Base-by-base conservation (phyloP, 1,140 invertebrate species). In the Asbolus verrucosus region DNA sequence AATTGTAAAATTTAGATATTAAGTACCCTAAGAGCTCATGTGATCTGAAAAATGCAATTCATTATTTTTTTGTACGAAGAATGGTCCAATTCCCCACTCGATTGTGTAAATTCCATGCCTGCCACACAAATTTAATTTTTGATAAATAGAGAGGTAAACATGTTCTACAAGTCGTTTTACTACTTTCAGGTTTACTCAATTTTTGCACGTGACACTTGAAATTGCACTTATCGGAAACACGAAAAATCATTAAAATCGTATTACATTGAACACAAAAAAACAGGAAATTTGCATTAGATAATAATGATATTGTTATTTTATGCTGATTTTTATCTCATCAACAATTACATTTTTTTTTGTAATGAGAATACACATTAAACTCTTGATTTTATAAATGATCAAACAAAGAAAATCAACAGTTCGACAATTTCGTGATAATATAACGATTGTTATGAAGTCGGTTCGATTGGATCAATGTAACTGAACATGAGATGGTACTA, bases 401-500 rank as follows among this genome's bases (percentile, higher is more conserved):
- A 5, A 46, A 19, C 8, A 18, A 18, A 6, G 1, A 2, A 11
- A 6, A 4, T 15, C 39, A 41, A 15, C 16, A 15, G 16, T 11
- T 6, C 1, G 16, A 46, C 8, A 14, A 41, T 14, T 41, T 41
- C 16, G 9, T 41, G 11, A 41, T 13, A 41, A 18, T 46, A 13
- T 54, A n/a, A 13, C 24, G 14, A 6, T 14, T 27, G 9, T 54
- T 54, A 54, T 14, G 46, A 54, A 54, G 27, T 21, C 43, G 13
- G 16, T 50, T 6, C 43, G 21, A 50, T 54, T 16, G 9, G 46
- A 54, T 27, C 46, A 54, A 27, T 54, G 46, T 27, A 27, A 54
- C 46, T 24, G 46, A 30, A 54, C 46, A 54, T 63, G 39, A 63
- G 61, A 63, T 63, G 61, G 61, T 63, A 63, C 61, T 63, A 63